Evolutionary conservation across 2,797 vertebrate species (phyloP).

Genomic region (Labroides dimidiatus): DNA sequence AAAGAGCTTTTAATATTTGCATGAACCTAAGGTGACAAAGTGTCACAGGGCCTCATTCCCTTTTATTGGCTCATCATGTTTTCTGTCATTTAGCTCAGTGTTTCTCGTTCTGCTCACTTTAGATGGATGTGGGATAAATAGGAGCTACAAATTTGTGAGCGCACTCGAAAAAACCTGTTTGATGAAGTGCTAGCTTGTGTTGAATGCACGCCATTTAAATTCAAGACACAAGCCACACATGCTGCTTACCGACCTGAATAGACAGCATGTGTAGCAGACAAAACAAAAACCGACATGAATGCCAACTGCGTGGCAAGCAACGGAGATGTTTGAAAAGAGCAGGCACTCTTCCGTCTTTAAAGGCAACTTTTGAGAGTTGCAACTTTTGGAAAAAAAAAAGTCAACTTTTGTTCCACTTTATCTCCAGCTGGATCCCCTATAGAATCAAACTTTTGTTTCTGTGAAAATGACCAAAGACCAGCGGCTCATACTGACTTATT

Average conservation of each 20-base stretch:
- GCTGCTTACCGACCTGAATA: slow-evolving; percentile 7
- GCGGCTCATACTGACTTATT: too few relatives aligned
- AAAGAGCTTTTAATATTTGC: background rate
- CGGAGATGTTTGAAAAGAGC: background rate
- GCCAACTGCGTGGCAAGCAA: slow-evolving; percentile 8
- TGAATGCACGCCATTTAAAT: slow-evolving; percentile 15
- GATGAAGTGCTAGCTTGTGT: slow-evolving; percentile 1
- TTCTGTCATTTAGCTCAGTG: background rate
- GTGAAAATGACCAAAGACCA: too few relatives aligned
- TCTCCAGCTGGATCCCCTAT: too few relatives aligned
- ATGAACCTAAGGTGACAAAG: background rate
- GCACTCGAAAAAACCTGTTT: background rate
- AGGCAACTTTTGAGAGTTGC: background rate
- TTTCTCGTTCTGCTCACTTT: background rate
- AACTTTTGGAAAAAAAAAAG: background rate
- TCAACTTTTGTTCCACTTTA: background rate
- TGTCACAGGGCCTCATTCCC: background rate
- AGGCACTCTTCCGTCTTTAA: background rate
- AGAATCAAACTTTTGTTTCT: background rate
- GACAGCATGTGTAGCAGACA: slow-evolving; percentile 3
- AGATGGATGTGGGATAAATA: background rate
- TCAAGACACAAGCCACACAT: slow-evolving; percentile 11
- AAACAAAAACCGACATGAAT: slow-evolving; percentile 12
- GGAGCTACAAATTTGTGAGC: background rate
- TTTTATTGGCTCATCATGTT: slow-evolving; percentile 9